Evolutionary conservation across 2,888 invertebrate genomes (phyloP).

Genomic region (Diaphora mendica): DNA sequence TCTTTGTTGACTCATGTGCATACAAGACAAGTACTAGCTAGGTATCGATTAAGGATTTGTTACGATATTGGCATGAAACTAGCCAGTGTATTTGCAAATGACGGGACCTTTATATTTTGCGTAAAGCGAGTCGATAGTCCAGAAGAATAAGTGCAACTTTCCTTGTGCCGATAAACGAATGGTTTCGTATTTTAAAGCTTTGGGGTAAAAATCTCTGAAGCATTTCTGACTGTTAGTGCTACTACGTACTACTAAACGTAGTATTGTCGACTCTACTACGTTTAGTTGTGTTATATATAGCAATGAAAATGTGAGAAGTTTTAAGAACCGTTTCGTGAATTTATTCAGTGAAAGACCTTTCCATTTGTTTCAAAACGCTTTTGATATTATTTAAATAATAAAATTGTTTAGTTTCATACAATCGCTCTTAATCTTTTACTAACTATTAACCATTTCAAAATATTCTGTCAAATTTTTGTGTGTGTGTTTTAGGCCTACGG

Average conservation of each 20-base stretch:
- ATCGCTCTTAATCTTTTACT: no score
- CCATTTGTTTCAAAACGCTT: background rate
- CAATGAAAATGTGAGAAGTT: no score
- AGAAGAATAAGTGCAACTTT: slow-evolving; percentile 34
- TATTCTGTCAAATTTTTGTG: background rate
- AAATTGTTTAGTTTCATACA: no score
- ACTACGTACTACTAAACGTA: no score
- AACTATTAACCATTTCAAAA: background rate
- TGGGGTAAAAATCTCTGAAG: background rate
- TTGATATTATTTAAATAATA: no score
- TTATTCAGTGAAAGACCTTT: background rate
- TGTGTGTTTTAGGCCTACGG: background rate
- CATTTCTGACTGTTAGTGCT: background rate
- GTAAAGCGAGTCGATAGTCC: slow-evolving; percentile 32
- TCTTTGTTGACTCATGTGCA: background rate
- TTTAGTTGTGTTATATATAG: background rate
- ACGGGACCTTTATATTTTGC: slow-evolving; percentile 21
- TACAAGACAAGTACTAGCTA: background rate
- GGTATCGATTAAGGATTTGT: slow-evolving; percentile 1
- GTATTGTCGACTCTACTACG: background rate
- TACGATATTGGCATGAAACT: slow-evolving; percentile 12
- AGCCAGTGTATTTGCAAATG: background rate
- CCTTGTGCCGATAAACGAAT: slow-evolving; percentile 30
- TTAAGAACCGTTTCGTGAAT: background rate
- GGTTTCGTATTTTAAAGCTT: slow-evolving; percentile 12